A percentile compares a stretch with the other conserved stretches of the same genome.
Conservation (phyloP, 2,888 invertebrate genomes). For the Agelastica alni region DNA sequence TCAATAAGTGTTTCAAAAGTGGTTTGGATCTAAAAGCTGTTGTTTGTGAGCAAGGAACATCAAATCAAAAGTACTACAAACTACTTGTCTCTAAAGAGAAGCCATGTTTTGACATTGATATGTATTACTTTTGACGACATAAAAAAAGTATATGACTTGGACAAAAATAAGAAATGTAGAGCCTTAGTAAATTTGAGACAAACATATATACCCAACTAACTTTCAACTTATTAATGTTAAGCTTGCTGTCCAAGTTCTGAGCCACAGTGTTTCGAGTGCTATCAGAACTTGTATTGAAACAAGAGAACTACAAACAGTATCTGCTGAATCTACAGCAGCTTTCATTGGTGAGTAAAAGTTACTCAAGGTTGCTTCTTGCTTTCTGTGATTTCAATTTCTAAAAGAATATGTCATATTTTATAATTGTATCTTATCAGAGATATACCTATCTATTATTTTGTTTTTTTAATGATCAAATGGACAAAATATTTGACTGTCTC, state of each 20-base stretch:
- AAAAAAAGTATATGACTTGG: neutral
- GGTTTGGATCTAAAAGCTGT: neutral
- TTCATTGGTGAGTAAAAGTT: conserved; percentile 2
- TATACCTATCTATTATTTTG: too few species aligned
- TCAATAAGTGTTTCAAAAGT: neutral
- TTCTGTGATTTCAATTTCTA: too few species aligned
- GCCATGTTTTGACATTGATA: conserved; percentile 5
- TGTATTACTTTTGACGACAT: neutral
- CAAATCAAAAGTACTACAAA: neutral
- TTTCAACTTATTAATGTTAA: conserved; percentile 4
- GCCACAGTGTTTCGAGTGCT: neutral
- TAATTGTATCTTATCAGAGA: too few species aligned
- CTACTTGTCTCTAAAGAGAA: neutral
- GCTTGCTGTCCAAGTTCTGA: neutral
- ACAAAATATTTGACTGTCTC: too few species aligned
- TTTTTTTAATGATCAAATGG: too few species aligned
- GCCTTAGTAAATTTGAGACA: conserved; percentile 4
- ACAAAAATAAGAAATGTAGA: conserved; percentile 1
- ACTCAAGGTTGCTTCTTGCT: too few species aligned
- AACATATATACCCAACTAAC: conserved; percentile 3
- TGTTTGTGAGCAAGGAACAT: conserved; percentile 10
- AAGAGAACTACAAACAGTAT: neutral
- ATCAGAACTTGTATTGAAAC: conserved; percentile 6
- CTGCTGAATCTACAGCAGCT: conserved; percentile 1
- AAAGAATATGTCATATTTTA: too few species aligned